phyloP scores from a whole-genome alignment of 2,888 invertebrate genomes.

The Spodoptera littoralis region DNA sequence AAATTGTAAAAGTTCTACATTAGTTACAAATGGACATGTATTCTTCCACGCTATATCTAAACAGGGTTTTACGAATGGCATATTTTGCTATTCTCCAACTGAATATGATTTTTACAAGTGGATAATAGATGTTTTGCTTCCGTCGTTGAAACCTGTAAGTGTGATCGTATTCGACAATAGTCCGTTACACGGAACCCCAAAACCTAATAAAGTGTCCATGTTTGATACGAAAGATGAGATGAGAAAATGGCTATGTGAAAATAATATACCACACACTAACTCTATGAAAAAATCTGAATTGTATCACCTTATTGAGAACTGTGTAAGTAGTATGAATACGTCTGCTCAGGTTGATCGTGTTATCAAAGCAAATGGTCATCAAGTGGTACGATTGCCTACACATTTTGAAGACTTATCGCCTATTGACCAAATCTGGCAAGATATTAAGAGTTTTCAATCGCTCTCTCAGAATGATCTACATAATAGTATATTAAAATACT shows the following conservation, averaged over 20 bases:
- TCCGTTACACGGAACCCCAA: slow-evolving; percentile 56
- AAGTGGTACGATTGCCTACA: slow-evolving; percentile 67
- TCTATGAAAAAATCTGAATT: slow-evolving; percentile 69
- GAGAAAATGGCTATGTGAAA: slow-evolving; percentile 64
- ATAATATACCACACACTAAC: slow-evolving; percentile 67
- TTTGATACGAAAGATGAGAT: slow-evolving; percentile 70
- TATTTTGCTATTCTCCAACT: slow-evolving; percentile 61
- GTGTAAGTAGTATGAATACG: slow-evolving; percentile 12
- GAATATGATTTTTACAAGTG: slow-evolving; percentile 67
- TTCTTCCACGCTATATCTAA: slow-evolving; percentile 65
- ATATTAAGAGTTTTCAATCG: slow-evolving; percentile 31
- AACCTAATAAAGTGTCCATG: slow-evolving; percentile 57
- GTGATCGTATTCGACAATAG: slow-evolving; percentile 68
- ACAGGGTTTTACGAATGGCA: slow-evolving; percentile 58
- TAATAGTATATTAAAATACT: slow-evolving; percentile 16
- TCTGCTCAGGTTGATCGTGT: slow-evolving; percentile 60
- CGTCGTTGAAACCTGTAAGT: slow-evolving; percentile 56
- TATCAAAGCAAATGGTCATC: slow-evolving; percentile 68
- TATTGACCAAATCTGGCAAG: slow-evolving; percentile 65
- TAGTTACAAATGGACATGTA: slow-evolving; percentile 29
- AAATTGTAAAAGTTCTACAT: slow-evolving; percentile 15
- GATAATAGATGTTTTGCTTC: slow-evolving; percentile 67
- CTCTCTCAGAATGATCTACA: slow-evolving; percentile 11
- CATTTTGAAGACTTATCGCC: slow-evolving; percentile 66
- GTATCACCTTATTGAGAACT: slow-evolving; percentile 65